These are phyloP conservation scores for Plecotus auritus DNA, from an alignment of 2,113 vertebrate genomes.

Conservation along the genomic window DNA sequence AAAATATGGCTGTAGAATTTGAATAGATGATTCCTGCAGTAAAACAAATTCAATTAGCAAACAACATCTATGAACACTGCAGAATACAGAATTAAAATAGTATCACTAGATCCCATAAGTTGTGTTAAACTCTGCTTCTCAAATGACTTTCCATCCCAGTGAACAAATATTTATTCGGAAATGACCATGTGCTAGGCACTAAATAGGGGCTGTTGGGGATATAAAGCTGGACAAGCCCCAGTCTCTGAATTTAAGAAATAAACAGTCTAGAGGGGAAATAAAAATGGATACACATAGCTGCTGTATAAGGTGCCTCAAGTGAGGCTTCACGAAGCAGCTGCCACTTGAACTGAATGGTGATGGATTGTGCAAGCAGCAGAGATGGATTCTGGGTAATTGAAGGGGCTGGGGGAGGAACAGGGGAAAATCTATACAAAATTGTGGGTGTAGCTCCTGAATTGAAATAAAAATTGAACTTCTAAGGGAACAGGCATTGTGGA, in stretches of 20 bases:
- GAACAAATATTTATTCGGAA: neutral
- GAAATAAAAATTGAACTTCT: neutral
- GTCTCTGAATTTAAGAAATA: neutral
- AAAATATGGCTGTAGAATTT: neutral
- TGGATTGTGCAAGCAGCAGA: neutral
- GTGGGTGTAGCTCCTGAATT: neutral
- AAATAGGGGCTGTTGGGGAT: neutral
- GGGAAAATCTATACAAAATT: neutral
- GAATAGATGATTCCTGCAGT: neutral
- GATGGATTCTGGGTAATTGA: neutral
- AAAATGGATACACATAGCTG: neutral
- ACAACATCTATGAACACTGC: neutral
- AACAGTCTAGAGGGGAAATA: neutral
- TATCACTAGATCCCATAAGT: neutral
- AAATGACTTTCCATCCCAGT: neutral
- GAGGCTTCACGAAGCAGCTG: neutral
- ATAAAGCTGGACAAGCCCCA: neutral
- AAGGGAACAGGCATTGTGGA: neutral
- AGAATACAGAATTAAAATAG: neutral
- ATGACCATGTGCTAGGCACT: neutral
- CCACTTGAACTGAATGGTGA: neutral
- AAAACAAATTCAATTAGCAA: neutral
- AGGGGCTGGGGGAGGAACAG: accelerated
- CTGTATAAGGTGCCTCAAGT: neutral
- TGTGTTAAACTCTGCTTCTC: neutral